These are phyloP conservation scores for Hippasteria phrygiana DNA, from an alignment of 53 echinoderm and acorn worm species.

Conservation along the genomic window DNA sequence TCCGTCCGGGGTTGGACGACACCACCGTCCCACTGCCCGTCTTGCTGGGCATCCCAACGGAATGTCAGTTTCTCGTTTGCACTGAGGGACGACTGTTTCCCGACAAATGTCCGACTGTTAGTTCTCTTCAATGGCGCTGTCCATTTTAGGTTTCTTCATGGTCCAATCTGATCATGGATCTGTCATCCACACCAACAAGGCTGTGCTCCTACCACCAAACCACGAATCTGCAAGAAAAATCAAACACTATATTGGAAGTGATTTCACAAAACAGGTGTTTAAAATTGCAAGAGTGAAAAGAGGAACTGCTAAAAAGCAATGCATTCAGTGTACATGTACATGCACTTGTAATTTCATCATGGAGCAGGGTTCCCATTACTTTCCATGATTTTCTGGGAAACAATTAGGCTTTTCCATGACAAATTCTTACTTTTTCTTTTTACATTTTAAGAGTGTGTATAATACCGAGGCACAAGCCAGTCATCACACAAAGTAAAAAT, in stretches of 20 bases:
- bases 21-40: slow-evolving; percentile 30
- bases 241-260: neutral
- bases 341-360: too few species aligned
- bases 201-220: neutral
- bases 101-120: neutral
- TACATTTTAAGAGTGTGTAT: too few species aligned
- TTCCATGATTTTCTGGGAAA: too few species aligned
- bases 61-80: slow-evolving; percentile 2
- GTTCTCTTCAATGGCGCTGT: neutral
- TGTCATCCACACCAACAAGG: neutral
- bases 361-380: too few species aligned
- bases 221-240: neutral
- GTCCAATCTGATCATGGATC: neutral
- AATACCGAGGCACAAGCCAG: too few species aligned
- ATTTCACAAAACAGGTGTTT: neutral
- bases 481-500: too few species aligned
- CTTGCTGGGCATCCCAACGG: slow-evolving; percentile 54
- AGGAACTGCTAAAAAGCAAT: neutral
- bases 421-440: too few species aligned
- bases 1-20: slow-evolving; percentile 47
- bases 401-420: too few species aligned
- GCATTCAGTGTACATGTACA: too few species aligned
- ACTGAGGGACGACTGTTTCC: neutral
- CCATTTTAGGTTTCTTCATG: slow-evolving; percentile 53
- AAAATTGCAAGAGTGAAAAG: neutral